phyloP scores from a whole-genome alignment of 2,888 invertebrate genomes.

The Andrena fulva region DNA sequence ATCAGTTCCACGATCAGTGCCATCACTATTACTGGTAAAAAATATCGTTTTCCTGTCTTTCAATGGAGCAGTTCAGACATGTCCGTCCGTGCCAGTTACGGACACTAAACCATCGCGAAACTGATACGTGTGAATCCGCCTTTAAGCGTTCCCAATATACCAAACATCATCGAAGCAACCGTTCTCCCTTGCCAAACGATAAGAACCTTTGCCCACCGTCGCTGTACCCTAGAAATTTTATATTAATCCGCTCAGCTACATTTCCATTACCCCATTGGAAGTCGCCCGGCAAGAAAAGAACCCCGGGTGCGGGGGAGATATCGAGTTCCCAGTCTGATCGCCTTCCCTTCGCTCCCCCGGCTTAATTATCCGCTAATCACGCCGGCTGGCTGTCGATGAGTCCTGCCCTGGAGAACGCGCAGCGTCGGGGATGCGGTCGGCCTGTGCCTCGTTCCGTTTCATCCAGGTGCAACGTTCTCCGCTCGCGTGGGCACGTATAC shows the following conservation, averaged over 20 bases:
- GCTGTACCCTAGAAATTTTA: slow-evolving; percentile 10
- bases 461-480: slow-evolving; percentile 50
- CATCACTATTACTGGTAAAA: too few relatives aligned
- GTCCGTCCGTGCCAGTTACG: too few relatives aligned
- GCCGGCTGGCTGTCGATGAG: slow-evolving; percentile 22
- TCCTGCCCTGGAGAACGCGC: neutral
- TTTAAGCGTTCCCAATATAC: too few relatives aligned
- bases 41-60: too few relatives aligned
- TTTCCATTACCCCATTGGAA: neutral
- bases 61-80: too few relatives aligned
- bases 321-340: slow-evolving; percentile 20
- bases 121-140: too few relatives aligned
- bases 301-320: neutral
- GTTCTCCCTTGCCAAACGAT: too few relatives aligned
- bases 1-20: too few relatives aligned
- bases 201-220: neutral
- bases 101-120: too few relatives aligned
- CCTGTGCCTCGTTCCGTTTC: slow-evolving; percentile 31
- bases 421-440: slow-evolving; percentile 8
- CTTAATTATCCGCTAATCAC: slow-evolving; percentile 53
- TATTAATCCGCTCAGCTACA: neutral
- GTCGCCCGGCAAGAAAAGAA: neutral
- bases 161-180: too few relatives aligned
- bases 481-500: slow-evolving; percentile 43
- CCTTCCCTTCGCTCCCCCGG: neutral